Conservation (phyloP, 1,140 invertebrate genomes). For the Drosophila nigromelanica region DNA sequence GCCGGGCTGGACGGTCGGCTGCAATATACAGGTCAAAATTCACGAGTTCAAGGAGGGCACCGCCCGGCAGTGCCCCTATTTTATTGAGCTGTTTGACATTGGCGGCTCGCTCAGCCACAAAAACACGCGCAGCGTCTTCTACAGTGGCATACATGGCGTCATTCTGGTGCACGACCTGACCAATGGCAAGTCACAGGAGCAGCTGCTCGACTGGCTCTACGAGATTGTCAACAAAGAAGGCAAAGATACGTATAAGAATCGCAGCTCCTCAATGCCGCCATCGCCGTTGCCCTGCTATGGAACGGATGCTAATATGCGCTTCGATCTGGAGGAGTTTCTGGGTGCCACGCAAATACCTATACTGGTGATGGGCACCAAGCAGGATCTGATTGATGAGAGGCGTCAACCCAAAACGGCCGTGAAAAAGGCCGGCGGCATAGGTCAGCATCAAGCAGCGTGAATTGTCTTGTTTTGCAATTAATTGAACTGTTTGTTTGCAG, state of each 20-base stretch:
- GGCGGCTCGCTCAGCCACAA: constrained; percentile 96
- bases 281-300: constrained; percentile 34
- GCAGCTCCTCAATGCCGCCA: constrained; percentile 34
- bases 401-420: constrained; percentile 87
- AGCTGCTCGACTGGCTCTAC: constrained; percentile 95
- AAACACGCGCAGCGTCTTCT: constrained; percentile 96
- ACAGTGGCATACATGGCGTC: constrained; percentile 96
- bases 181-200: constrained; percentile 97
- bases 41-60: constrained; percentile 98
- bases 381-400: constrained; percentile 91
- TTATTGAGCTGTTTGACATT: constrained; percentile 98
- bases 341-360: constrained; percentile 94
- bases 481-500: constrained; percentile 65
- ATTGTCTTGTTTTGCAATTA: neutral
- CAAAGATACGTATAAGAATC: constrained; percentile 82
- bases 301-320: constrained; percentile 86
- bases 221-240: constrained; percentile 94
- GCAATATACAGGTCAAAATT: constrained; percentile 97
- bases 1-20: constrained; percentile 97
- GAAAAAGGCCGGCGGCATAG: constrained; percentile 87
- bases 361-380: constrained; percentile 96
- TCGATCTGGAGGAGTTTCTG: constrained; percentile 96
- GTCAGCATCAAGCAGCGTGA: constrained; percentile 32
- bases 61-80: constrained; percentile 94
- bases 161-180: constrained; percentile 98